Base-by-base conservation (phyloP, 2,888 invertebrate species). In the Trichogramma dendrolimi region DNA sequence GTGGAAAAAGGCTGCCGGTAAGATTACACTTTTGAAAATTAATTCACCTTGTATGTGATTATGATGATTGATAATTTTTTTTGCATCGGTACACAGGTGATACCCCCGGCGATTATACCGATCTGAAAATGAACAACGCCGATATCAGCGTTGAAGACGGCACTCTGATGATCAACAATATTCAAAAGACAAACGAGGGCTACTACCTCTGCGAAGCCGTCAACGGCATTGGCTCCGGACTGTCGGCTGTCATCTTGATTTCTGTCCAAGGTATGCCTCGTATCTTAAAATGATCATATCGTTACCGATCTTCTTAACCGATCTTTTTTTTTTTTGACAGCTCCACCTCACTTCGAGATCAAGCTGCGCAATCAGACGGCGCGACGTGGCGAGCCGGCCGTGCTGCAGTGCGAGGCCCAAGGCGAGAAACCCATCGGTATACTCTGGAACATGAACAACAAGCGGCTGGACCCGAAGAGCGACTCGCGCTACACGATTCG, bases 1-100 rank as follows among this genome's bases (percentile, higher is more conserved):
- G 71, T 95, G 95, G 95, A 95, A 94, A 83, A 90, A 92, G 86
- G 94, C 94, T 78, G 92, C 93, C 83, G 94, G 94, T 94, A 84
- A 77, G 80, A 69, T 55, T 42, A 11, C 2, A 59, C 43, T 50
- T 14, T 4, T 52, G 4, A 60, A 57, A n/a, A 40, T 11, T 39
- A 43, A 6, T 11, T 42, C 27, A 51, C 48, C 64, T 7, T 61
- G n/a, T 14, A 60, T 42, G 57, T 27, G 27, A 1, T 27, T 27
- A 27, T 27, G 27, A 27, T 27, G 27, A 27, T 27, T 27, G 50
- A 11, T 27, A 1, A 1, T 27, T 27, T 27, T 27, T 27, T 27
- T 27, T 27, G 3, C 27, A 27, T 49, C 44, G 51, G 6, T 54
- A 58, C 79, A 79, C 69, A 94, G 94, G 94, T 70, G 91, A 92